Conservation (phyloP, 2,888 invertebrate species). For the Orthosia gothica region DNA sequence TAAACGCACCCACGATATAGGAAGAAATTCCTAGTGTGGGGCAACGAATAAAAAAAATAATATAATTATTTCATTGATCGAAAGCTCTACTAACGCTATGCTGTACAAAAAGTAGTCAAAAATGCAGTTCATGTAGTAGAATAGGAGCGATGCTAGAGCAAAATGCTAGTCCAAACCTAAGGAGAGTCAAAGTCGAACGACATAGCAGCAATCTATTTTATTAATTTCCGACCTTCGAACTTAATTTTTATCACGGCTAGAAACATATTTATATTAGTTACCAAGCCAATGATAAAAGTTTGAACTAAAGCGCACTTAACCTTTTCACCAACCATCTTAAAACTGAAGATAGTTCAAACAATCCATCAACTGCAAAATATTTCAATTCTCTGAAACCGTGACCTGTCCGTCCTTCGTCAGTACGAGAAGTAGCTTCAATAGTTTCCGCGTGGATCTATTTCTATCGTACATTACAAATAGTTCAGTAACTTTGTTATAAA, state of each 20-base stretch:
- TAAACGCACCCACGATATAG: too few relatives aligned
- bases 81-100: too few relatives aligned
- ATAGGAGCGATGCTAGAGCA: too few relatives aligned
- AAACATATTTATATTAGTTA: too few relatives aligned
- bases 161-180: too few relatives aligned
- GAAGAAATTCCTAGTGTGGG: too few relatives aligned
- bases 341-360: not conserved
- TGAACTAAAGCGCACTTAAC: not conserved
- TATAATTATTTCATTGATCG: too few relatives aligned
- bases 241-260: too few relatives aligned
- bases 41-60: too few relatives aligned
- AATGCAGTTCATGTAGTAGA: too few relatives aligned
- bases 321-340: conserved; percentile 1
- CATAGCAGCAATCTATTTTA: not conserved
- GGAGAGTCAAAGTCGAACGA: too few relatives aligned
- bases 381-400: conserved; percentile 10
- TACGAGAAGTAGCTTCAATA: conserved; percentile 19
- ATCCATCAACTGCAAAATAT: conserved; percentile 26
- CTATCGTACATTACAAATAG: conserved; percentile 44
- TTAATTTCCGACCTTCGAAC: not conserved
- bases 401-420: conserved; percentile 38
- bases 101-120: too few relatives aligned
- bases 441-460: conserved; percentile 55
- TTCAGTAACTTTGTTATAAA: conserved; percentile 59
- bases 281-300: not conserved